Evolutionary conservation across 2,113 vertebrate genomes (phyloP).

Genomic region (Prunella fulvescens): DNA sequence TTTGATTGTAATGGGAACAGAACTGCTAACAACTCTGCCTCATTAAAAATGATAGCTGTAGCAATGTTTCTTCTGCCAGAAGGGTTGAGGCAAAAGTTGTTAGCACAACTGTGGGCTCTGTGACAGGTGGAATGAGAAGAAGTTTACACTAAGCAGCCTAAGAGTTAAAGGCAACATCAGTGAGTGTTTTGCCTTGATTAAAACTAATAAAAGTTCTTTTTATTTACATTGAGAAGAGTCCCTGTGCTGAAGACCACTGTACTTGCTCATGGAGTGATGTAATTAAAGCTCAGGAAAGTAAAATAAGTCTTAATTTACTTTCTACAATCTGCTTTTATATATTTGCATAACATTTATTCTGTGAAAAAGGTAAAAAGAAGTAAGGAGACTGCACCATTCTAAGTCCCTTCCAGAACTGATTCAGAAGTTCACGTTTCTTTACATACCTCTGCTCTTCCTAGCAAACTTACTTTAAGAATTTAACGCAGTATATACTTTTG

Average conservation of each 20-base stretch:
- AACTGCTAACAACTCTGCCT: background rate
- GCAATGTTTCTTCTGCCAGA: background rate
- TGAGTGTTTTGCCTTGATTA: background rate
- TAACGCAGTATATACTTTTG: background rate
- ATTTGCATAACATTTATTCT: background rate
- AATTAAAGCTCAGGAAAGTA: background rate
- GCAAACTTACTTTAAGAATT: background rate
- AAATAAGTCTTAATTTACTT: background rate
- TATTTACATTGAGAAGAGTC: background rate
- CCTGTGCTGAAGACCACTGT: background rate
- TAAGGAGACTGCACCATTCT: background rate
- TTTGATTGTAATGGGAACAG: background rate
- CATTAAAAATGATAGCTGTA: background rate
- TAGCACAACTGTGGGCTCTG: background rate
- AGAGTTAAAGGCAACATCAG: background rate
- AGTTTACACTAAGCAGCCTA: background rate
- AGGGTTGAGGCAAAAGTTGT: background rate
- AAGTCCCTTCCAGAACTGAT: background rate
- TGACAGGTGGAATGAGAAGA: background rate
- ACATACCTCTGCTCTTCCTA: background rate
- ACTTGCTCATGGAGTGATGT: background rate
- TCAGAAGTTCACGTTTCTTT: background rate
- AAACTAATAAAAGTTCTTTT: background rate
- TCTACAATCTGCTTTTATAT: background rate
- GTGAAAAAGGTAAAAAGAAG: background rate